phyloP scores from a whole-genome alignment of 2,113 vertebrate species.

The Xiphias gladius region DNA sequence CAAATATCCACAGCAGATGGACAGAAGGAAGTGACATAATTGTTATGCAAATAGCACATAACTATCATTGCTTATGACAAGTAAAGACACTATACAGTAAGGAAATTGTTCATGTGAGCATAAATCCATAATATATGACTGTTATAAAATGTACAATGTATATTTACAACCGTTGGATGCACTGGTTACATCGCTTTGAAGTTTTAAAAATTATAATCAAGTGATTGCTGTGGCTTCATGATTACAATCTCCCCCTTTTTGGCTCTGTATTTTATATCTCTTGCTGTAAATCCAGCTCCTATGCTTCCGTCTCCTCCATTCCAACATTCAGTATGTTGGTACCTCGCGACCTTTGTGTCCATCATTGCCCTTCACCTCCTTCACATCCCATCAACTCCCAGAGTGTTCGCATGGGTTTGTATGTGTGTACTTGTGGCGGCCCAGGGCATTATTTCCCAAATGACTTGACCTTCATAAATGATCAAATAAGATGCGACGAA shows the following conservation, averaged over 20 bases:
- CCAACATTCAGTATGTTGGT: background rate
- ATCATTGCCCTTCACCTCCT: conserved; percentile 22
- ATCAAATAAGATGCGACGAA: conserved; percentile 22
- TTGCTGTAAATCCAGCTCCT: conserved; percentile 5
- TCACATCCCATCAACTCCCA: conserved; percentile 6
- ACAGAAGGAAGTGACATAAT: conserved; percentile 25
- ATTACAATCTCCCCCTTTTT: conserved; percentile 17
- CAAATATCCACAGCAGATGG: conserved; percentile 44
- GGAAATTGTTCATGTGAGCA: background rate
- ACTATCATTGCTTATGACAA: conserved; percentile 1
- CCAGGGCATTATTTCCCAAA: conserved; percentile 23
- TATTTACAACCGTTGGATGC: background rate
- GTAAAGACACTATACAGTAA: background rate
- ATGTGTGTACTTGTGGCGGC: conserved; percentile 8
- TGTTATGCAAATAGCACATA: conserved; percentile 18
- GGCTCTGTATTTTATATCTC: conserved; percentile 8
- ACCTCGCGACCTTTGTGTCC: conserved; percentile 9
- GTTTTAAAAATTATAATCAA: conserved; percentile 13
- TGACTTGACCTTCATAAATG: conserved; percentile 23
- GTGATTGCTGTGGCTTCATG: conserved; percentile 8
- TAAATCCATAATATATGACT: background rate
- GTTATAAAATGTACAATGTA: background rate
- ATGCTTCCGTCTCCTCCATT: conserved; percentile 2
- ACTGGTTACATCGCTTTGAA: background rate
- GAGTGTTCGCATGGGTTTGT: conserved; percentile 2